Percentiles rank a stretch among this genome's conserved stretches.
phyloP scores from a whole-genome alignment of 2,888 invertebrate species.

The Schrankia costaestrigalis region DNA sequence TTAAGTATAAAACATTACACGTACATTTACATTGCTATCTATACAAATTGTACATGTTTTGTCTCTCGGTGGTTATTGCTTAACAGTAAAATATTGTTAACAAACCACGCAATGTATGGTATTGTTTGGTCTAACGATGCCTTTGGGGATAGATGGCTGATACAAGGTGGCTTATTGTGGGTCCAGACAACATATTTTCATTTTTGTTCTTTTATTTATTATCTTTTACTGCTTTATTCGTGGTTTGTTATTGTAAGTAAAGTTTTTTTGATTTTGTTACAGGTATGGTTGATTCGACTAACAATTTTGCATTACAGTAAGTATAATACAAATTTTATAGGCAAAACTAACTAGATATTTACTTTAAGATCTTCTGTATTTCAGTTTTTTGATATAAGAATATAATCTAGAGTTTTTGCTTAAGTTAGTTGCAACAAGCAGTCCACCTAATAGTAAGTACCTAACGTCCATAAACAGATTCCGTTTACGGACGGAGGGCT shows the following conservation, averaged over 20 bases:
- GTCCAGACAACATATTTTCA: background rate
- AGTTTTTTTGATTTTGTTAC: too few relatives aligned
- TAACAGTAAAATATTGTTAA: background rate
- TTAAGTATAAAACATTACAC: too few relatives aligned
- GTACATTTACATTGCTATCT: background rate
- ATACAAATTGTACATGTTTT: background rate
- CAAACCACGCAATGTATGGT: background rate
- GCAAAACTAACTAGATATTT: too few relatives aligned
- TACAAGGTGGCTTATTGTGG: background rate
- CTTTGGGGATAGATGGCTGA: background rate
- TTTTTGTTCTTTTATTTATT: conserved; percentile 1
- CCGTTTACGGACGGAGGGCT: too few relatives aligned
- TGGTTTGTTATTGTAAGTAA: background rate
- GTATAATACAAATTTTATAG: background rate
- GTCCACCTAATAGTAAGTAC: too few relatives aligned
- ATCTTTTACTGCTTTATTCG: background rate
- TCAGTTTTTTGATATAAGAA: too few relatives aligned
- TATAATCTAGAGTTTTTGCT: too few relatives aligned
- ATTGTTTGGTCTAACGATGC: conserved; percentile 2
- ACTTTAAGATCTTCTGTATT: too few relatives aligned
- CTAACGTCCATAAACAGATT: too few relatives aligned
- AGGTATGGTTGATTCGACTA: background rate
- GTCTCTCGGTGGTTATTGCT: background rate
- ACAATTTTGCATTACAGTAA: background rate
- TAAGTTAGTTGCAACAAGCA: too few relatives aligned